A percentile compares a stretch with the other conserved stretches of the same genome.
These are phyloP conservation scores for Phoeniculus purpureus DNA, from an alignment of 2,797 vertebrate genomes.

Conservation along the genomic window DNA sequence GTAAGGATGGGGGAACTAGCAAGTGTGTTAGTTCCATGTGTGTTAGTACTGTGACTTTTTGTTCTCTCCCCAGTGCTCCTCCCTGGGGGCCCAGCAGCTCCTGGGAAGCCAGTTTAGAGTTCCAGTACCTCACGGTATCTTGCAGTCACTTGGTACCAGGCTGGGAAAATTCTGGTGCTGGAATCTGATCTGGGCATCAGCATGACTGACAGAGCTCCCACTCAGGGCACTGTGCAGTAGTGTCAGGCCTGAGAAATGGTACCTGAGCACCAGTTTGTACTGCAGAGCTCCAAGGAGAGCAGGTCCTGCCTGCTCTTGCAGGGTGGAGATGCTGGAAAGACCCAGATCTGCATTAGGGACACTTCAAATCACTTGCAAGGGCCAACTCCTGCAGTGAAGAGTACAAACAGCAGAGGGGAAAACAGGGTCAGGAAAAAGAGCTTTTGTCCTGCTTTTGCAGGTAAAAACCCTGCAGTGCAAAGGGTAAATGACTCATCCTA, in stretches of 20 bases:
- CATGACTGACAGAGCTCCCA: neutral
- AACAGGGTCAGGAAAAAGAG: neutral
- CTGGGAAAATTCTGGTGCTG: neutral
- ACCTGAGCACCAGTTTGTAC: neutral
- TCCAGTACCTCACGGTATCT: neutral
- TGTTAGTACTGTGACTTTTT: neutral
- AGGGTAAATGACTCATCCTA: neutral
- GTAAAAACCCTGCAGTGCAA: neutral
- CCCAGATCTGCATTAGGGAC: neutral
- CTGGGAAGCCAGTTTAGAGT: neutral
- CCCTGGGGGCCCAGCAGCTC: rapidly evolving
- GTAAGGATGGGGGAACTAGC: neutral
- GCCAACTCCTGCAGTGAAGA: neutral
- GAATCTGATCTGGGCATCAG: neutral
- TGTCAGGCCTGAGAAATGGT: neutral
- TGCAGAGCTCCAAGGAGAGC: neutral
- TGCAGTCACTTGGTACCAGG: neutral
- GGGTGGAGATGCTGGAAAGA: neutral
- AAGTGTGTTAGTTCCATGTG: neutral
- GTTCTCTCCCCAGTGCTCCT: neutral
- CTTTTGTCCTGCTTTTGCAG: neutral
- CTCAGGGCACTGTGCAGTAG: neutral
- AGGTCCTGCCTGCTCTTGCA: neutral
- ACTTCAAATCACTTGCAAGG: neutral
- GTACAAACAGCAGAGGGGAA: neutral